Evolutionary conservation across 2,797 vertebrate genomes (phyloP).

Genomic region (Betta splendens): DNA sequence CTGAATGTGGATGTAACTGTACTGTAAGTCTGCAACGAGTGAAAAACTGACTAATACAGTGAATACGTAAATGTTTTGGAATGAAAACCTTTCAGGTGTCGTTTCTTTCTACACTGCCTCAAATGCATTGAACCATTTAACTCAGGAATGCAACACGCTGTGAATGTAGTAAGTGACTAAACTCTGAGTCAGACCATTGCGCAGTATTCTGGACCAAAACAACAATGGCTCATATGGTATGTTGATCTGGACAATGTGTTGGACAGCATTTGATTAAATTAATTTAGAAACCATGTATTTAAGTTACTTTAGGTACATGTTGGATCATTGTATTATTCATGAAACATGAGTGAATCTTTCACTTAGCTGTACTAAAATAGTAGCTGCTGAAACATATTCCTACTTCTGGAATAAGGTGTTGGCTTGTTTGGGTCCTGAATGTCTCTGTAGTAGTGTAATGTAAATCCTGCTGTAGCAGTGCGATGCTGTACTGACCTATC

Average conservation of each 20-base stretch:
- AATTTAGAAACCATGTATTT: no score
- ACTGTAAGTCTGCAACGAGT: background rate
- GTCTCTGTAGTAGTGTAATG: background rate
- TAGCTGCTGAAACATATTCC: background rate
- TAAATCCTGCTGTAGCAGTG: background rate
- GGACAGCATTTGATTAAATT: no score
- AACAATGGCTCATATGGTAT: no score
- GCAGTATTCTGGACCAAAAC: background rate
- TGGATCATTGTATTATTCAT: background rate
- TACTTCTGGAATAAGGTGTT: slow-evolving; percentile 4
- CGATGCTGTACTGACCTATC: background rate
- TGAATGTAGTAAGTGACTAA: background rate
- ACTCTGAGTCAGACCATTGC: background rate
- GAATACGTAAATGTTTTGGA: no score
- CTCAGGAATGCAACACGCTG: background rate
- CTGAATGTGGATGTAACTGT: no score
- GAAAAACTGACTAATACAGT: background rate
- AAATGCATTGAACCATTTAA: background rate
- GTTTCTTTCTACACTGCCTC: background rate
- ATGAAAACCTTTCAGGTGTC: no score
- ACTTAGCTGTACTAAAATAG: background rate
- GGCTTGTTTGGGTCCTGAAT: background rate
- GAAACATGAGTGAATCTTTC: no score
- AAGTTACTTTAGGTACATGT: no score
- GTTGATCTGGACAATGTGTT: no score